Evolutionary conservation across 2,888 invertebrate genomes (phyloP).

Genomic region (Idaea aversata): DNA sequence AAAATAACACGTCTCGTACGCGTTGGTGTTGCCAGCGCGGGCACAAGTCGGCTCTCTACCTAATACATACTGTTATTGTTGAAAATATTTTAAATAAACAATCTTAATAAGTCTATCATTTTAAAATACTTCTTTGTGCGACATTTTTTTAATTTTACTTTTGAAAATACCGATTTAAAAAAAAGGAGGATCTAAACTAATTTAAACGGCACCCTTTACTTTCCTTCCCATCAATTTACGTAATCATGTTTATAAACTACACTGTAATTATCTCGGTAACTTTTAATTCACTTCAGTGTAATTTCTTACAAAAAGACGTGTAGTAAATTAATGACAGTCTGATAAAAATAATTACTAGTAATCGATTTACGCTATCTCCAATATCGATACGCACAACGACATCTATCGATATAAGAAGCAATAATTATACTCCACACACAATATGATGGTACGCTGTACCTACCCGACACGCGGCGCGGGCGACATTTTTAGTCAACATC

Average conservation of each 20-base stretch:
- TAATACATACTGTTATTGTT: neutral
- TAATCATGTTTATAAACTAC: neutral
- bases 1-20: conserved; percentile 60
- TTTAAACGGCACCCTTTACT: no score
- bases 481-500: no score
- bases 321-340: neutral
- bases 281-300: neutral
- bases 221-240: neutral
- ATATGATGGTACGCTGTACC: no score
- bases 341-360: conserved; percentile 6
- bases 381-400: conserved; percentile 8
- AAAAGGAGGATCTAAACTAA: no score
- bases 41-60: neutral
- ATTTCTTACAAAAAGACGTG: neutral
- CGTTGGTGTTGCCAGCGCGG: conserved; percentile 19
- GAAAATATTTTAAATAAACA: no score
- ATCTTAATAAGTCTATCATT: no score
- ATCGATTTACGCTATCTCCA: neutral
- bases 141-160: no score
- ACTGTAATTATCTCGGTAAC: neutral
- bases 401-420: conserved; percentile 12
- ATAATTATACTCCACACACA: neutral
- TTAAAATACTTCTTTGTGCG: no score
- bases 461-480: no score
- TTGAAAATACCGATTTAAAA: no score